Base-by-base conservation (phyloP, 2,888 invertebrate genomes). In the Ormia ochracea region DNA sequence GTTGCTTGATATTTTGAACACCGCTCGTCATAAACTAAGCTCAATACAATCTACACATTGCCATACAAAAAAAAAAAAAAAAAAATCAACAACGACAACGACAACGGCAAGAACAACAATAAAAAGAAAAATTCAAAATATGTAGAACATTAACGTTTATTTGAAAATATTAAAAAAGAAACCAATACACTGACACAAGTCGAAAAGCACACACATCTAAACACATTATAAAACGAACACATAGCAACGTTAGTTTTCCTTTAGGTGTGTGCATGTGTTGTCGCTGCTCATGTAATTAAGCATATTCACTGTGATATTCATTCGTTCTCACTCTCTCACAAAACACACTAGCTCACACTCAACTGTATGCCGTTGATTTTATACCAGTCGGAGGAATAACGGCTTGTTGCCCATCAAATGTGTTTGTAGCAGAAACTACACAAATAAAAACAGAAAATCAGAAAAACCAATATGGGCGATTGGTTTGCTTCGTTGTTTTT, bases 21-120 rank as follows among this genome's bases (percentile, higher is more conserved):
- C 76, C 80, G 80, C 80, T 80, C 58, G 80, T 76, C 80, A 80
- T 73, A 80, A 80, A 80, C 80, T 80, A 72, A 33, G 80, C 68
- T 76, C 76, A 76, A 26, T 59, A 50, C 56, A 31, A 48, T 73
- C 38, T 33, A 56, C 63, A 54, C 61, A 68, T 56, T 36, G 41
- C n/a, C n/a, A n/a, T n/a, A n/a, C n/a, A n/a, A n/a, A n/a, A n/a
- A n/a, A 19, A 54, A 59, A 54, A 38, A 41, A 43, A 36, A 50
- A 78, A 45, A 63, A 12, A 33, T 17, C 69, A 59, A 36, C 45
- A 56, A 56, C 41, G 33, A 52, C 12, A 59, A 28, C 69, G 52
- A 36, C 45, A 56, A 56, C 41, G 33, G 43, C 12, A 59, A 28
- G n/a, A 48, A 23, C 31, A 68, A 9, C 12, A 56, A 21, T 19